Evolutionary conservation across 2,888 invertebrate genomes (phyloP).

Genomic region (Lapara coniferarum): DNA sequence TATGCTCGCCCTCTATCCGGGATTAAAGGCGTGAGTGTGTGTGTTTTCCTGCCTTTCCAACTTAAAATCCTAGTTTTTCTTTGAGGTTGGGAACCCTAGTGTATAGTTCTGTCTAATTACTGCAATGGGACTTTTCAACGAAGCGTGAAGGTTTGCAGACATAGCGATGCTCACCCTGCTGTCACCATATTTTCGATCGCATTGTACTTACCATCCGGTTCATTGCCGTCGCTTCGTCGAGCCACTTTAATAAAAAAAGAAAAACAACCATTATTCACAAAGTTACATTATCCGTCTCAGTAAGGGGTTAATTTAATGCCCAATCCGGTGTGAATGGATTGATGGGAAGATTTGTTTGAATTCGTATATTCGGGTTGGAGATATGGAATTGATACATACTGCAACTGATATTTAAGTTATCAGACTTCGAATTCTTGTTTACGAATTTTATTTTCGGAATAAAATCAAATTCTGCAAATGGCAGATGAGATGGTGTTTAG

Average conservation of each 20-base stretch:
- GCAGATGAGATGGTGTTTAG: no score
- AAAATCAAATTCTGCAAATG: no score
- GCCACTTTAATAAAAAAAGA: constrained; percentile 24
- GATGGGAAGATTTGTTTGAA: background rate
- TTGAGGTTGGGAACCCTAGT: no score
- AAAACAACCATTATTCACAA: constrained; percentile 21
- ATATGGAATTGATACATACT: no score
- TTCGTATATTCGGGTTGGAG: no score
- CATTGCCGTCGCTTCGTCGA: constrained; percentile 22
- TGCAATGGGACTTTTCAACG: constrained; percentile 25
- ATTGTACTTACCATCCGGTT: constrained; percentile 22
- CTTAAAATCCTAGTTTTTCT: no score
- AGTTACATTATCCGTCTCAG: background rate
- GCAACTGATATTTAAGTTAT: no score
- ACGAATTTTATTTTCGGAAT: no score
- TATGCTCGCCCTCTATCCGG: no score
- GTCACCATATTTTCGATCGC: constrained; percentile 5
- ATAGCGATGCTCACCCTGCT: background rate
- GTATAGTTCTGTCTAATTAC: background rate
- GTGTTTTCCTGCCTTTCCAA: no score
- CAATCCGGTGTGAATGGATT: background rate
- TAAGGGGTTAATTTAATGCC: background rate
- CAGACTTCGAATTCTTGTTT: no score
- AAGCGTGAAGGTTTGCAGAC: constrained; percentile 3
- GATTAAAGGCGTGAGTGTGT: no score